Percentiles rank a stretch among this genome's conserved stretches.
These are phyloP conservation scores for Trematomus bernacchii DNA, from an alignment of 2,797 vertebrate species.

Conservation along the genomic window DNA sequence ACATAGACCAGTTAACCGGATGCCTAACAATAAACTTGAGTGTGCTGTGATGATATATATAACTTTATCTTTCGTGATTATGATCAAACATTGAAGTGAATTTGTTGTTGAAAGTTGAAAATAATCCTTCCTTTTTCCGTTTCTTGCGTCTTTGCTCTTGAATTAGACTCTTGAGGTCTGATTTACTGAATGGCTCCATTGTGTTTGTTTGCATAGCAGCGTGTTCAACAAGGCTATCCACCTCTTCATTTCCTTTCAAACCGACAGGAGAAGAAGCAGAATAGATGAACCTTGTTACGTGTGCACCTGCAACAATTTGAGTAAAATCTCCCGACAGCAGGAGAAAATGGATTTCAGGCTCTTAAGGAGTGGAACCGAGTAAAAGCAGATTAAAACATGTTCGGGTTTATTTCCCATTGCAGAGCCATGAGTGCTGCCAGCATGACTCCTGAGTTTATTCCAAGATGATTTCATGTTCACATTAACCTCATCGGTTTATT, in stretches of 20 bases:
- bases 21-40: neutral
- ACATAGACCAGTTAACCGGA: neutral
- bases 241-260: neutral
- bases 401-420: neutral
- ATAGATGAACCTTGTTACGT: neutral
- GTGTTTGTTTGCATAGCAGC: neutral
- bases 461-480: constrained; percentile 6
- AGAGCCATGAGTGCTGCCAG: neutral
- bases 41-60: neutral
- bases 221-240: neutral
- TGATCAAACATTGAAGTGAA: neutral
- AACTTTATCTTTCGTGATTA: neutral
- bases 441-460: neutral
- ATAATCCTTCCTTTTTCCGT: neutral
- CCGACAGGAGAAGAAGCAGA: neutral
- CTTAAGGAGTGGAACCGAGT: neutral
- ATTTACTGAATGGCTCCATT: constrained; percentile 7
- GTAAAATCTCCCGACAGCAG: neutral
- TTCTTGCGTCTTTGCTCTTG: neutral
- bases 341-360: neutral
- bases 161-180: neutral
- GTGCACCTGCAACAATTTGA: constrained; percentile 8
- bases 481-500: neutral
- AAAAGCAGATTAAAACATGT: neutral
- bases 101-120: constrained; percentile 2